phyloP scores from a whole-genome alignment of 2,797 vertebrate genomes.

The Platalea minor region DNA sequence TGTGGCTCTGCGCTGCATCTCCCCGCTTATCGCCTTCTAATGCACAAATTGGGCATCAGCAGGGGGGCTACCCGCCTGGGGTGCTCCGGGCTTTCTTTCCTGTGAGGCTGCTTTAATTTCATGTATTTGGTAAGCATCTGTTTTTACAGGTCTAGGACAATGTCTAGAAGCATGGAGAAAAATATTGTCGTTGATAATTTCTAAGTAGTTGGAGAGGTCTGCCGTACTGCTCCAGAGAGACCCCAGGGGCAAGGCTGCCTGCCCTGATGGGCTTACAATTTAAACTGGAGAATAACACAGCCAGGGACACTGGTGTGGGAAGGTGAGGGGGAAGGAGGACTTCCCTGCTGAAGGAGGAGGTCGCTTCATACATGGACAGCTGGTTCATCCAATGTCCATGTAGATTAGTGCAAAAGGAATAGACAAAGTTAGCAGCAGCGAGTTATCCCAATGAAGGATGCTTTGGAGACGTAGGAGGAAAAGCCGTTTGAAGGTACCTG shows the following conservation, averaged over 20 bases:
- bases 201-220: background rate
- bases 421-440: background rate
- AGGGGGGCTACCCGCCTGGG: background rate
- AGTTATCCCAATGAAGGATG: background rate
- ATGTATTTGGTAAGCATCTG: background rate
- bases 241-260: background rate
- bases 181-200: background rate
- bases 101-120: conserved; percentile 14
- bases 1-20: background rate
- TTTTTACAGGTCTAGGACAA: background rate
- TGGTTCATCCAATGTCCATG: background rate
- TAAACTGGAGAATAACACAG: background rate
- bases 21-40: conserved; percentile 50
- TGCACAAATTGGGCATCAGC: conserved; percentile 46
- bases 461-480: background rate
- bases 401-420: background rate
- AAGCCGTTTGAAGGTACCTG: background rate
- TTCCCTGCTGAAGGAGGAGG: background rate
- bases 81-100: background rate
- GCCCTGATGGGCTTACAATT: background rate
- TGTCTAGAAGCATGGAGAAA: background rate
- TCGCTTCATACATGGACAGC: background rate
- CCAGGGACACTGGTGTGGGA: background rate
- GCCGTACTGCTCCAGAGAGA: background rate
- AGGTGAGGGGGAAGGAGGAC: background rate